Evolutionary conservation across 2,888 invertebrate genomes (phyloP).

Genomic region (Agriotes lineatus): DNA sequence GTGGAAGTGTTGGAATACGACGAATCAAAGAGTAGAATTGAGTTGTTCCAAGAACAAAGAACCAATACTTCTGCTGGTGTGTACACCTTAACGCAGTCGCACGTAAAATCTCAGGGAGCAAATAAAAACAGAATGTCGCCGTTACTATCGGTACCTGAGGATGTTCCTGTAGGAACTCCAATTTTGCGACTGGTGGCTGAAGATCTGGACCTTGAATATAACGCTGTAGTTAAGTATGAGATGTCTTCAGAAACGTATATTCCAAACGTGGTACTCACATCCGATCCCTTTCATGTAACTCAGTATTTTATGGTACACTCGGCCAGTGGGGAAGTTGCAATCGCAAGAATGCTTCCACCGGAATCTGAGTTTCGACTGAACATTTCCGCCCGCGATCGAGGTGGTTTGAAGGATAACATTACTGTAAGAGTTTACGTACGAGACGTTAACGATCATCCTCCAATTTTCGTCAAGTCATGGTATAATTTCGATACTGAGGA

Average conservation of each 20-base stretch:
- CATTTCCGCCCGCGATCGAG: slow-evolving; percentile 82
- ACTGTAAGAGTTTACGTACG: slow-evolving; percentile 79
- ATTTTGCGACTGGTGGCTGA: slow-evolving; percentile 78
- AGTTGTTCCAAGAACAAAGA: slow-evolving; percentile 65
- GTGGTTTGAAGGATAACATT: slow-evolving; percentile 78
- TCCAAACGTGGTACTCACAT: slow-evolving; percentile 66
- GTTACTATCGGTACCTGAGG: slow-evolving; percentile 79
- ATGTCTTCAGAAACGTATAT: slow-evolving; percentile 77
- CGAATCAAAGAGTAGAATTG: slow-evolving; percentile 67
- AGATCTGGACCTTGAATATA: slow-evolving; percentile 79
- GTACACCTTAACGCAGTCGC: slow-evolving; percentile 56
- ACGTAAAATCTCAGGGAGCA: slow-evolving; percentile 54
- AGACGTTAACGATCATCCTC: slow-evolving; percentile 88
- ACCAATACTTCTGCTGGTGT: slow-evolving; percentile 52
- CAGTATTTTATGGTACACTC: slow-evolving; percentile 83
- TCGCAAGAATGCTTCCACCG: slow-evolving; percentile 78
- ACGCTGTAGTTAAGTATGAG: slow-evolving; percentile 80
- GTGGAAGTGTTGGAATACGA: slow-evolving; percentile 76
- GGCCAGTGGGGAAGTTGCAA: slow-evolving; percentile 79
- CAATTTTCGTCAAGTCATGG: slow-evolving; percentile 85
- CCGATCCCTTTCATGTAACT: slow-evolving; percentile 69
- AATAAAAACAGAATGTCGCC: slow-evolving; percentile 67
- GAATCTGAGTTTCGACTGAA: slow-evolving; percentile 83
- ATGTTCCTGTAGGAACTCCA: slow-evolving; percentile 76
- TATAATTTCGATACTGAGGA: slow-evolving; percentile 87